These are phyloP conservation scores for Holacanthella duospinosa DNA, from an alignment of 2,888 invertebrate genomes.

Conservation along the genomic window DNA sequence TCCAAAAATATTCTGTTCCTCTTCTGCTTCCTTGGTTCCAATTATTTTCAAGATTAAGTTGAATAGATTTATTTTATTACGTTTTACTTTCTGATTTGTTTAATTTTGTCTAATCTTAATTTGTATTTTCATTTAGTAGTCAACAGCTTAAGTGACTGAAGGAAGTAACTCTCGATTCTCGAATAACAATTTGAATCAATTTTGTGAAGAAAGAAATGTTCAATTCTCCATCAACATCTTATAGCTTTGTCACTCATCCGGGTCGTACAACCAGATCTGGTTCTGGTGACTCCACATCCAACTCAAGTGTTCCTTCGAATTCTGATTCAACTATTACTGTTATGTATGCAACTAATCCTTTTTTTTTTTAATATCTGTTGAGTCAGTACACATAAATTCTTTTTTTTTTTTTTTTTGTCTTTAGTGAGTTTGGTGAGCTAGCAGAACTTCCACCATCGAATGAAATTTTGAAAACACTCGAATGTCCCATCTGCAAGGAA, in stretches of 20 bases:
- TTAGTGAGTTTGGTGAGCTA: not conserved
- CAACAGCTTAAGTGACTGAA: too few species aligned
- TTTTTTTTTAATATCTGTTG: not conserved
- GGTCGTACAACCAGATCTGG: not conserved
- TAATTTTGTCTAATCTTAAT: too few species aligned
- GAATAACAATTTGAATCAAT: too few species aligned
- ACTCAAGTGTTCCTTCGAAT: not conserved
- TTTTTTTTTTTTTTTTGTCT: not conserved
- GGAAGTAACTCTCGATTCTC: too few species aligned
- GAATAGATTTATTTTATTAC: too few species aligned
- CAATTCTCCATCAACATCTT: not conserved
- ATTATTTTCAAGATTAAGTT: too few species aligned
- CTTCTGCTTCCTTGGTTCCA: too few species aligned
- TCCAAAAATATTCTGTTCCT: too few species aligned
- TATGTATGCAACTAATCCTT: not conserved
- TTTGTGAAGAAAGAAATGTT: too few species aligned
- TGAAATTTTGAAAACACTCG: constrained; percentile 8
- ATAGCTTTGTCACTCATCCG: not conserved
- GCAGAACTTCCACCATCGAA: not conserved
- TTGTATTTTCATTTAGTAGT: too few species aligned
- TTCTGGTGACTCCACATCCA: not conserved
- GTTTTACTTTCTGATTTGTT: too few species aligned
- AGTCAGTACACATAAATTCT: not conserved
- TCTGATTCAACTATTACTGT: not conserved
- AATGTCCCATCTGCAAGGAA: constrained; percentile 20